Conservation (phyloP, 2,888 invertebrate genomes). For the Papilio elwesi region DNA sequence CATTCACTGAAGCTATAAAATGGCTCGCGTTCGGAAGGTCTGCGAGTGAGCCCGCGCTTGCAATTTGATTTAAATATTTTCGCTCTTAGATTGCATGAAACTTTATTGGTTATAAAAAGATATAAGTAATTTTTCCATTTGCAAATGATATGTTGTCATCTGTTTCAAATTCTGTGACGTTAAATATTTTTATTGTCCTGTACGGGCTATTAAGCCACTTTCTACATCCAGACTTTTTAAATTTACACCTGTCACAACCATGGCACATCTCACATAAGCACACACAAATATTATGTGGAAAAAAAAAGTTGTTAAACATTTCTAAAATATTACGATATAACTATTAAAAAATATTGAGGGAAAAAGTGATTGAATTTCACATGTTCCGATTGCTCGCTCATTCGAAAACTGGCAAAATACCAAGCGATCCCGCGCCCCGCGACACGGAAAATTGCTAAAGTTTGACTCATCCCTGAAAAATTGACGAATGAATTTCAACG, state of each 20-base stretch:
- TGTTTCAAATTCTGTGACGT: no score
- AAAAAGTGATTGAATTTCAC: conserved; percentile 4
- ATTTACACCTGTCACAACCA: no score
- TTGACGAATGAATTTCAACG: conserved; percentile 12
- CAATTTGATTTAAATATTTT: conserved; percentile 9
- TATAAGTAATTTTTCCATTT: no score
- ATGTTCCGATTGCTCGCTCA: conserved; percentile 14
- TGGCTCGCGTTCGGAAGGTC: not conserved
- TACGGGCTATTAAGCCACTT: no score
- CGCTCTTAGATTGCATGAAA: not conserved
- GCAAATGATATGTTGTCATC: no score
- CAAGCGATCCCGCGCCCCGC: not conserved
- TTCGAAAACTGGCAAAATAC: conserved; percentile 19
- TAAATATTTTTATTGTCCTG: no score
- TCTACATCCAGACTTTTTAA: no score
- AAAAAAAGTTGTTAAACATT: not conserved
- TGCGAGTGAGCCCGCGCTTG: not conserved
- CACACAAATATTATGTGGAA: not conserved
- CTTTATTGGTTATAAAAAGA: not conserved
- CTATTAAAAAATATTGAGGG: not conserved
- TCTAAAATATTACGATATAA: not conserved
- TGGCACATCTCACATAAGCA: no score
- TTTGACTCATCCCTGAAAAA: conserved; percentile 3
- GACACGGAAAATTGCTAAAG: conserved; percentile 9
- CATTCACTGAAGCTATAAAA: not conserved